Base-by-base conservation (phyloP, 2,797 vertebrate species). In the Notolepis coatsorum region DNA sequence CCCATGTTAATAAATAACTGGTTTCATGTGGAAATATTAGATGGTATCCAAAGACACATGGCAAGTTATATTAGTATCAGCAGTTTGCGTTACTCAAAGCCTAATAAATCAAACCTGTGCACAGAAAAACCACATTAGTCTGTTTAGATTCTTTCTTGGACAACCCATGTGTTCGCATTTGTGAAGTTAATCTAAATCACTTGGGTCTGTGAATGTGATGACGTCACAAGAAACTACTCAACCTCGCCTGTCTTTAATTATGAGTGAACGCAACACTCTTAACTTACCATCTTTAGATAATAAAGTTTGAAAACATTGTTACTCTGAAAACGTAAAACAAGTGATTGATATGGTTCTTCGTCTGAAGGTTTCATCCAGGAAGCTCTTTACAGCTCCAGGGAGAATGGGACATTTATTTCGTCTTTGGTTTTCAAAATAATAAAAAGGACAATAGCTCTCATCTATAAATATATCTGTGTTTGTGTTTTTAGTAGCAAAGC, bases 21-120 rank as follows among this genome's bases (percentile, higher is more conserved):
- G 51, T 65, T 47, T 56, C 21, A 51, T 41, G 55, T 64, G 49
- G 58, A 57, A 47, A 21, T 5, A 39, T 51, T 45, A 45, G n/a
- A n/a, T 21, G 18, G 18, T 42, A 30, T 41, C 20, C 8, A 38
- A 38, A 52, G 43, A 52, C 7, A 17, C 28, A 58, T 15, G 42
- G 3, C 7, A n/a, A 1, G 5, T 9, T n/a, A 37, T 12, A 5
- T 42, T 6, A 37, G 3, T 23, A 31, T 33, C 3, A 38, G 21
- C 13, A 0, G 6, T 59, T 48, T 43, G n/a, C 15, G 8, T 23
- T 28, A 5, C 39, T 12, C 1, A 24, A 3, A 18, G 1, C 35
- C 30, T 27, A 46, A 24, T 23, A 21, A n/a, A 4, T 6, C 7
- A 12, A 5, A 24, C 20, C 6, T 4, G 3, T 58, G 2, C n/a